Evolutionary conservation across 2,888 invertebrate genomes (phyloP), one percentile per base, ranked within the genome.

Genomic region (Thera obeliscata): DNA sequence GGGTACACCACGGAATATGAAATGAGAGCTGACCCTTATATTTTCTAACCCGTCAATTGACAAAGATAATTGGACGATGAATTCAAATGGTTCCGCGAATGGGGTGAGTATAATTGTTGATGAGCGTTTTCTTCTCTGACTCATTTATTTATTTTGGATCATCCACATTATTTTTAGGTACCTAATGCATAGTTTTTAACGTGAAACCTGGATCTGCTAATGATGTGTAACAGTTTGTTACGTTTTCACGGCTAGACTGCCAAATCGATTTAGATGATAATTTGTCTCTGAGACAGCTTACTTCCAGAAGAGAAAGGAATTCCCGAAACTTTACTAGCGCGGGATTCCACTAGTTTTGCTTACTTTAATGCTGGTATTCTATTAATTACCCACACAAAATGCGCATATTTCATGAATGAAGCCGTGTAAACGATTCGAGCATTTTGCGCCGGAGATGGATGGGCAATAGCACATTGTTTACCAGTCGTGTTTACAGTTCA

Each of bases 21-120:
- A 88, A 91, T 89, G 88, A 87, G 87, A 81, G 81, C 77, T 86
- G 87, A 88, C 89, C 90, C 88, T 84, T 83, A 84, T 81, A 85
- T 83, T 83, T 82, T 81, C 81, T 81, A 81, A 81, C 75, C 77
- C 77, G 76, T 72, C 75, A 74, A 76, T 74, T 70, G 75, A 73
- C 71, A 70, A 74, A 76, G 76, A 77, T 81, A 81, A 82, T 82
- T 81, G 81, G 77, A 77, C 74, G 70, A 72, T 76, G 75, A 79
- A 77, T 76, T 78, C 64, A 59, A 69, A 66, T 66, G 58, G 70
- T 54, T 61, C 61, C 66, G 64, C 66, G 56, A 56, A 71, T 70
- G 63, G 67, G 61, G 66, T 69, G 64, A 46, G 63, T 55, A 66
- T 69, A 71, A 69, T 69, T 69, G 66, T 57, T 69, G 66, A 67